A percentile compares a stretch with the other conserved stretches of the same genome.
Conservation (phyloP, 2,797 vertebrate genomes). For the Mastacembelus armatus region DNA sequence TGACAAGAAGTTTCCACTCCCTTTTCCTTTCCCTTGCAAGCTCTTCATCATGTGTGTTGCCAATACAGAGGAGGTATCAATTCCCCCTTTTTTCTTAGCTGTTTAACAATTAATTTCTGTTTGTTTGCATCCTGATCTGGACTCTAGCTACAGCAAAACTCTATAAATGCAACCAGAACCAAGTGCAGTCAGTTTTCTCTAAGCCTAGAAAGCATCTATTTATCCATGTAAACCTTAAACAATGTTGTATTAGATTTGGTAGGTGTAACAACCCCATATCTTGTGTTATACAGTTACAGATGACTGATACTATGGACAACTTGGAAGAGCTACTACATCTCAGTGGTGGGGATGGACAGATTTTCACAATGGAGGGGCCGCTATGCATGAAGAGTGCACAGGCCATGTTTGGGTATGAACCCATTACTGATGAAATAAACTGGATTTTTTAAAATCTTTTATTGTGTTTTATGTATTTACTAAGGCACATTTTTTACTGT, state of each 20-base stretch:
- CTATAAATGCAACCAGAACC: too few relatives aligned
- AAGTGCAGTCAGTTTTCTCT: too few relatives aligned
- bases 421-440: not conserved
- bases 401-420: conserved; percentile 97
- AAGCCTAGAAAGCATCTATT: too few relatives aligned
- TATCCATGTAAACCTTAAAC: not conserved
- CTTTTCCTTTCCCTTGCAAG: conserved; percentile 96
- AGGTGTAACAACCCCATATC: not conserved
- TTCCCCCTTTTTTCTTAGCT: not conserved
- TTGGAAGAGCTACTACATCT: conserved; percentile 92
- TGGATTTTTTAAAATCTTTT: not conserved
- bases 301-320: conserved; percentile 93
- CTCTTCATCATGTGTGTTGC: conserved; percentile 97
- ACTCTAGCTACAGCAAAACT: too few relatives aligned
- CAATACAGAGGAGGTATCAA: conserved; percentile 93
- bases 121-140: not conserved
- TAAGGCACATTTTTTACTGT: not conserved
- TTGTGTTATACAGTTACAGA: conserved; percentile 87
- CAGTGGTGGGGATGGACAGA: conserved; percentile 95
- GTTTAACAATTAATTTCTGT: not conserved
- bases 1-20: conserved; percentile 94
- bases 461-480: not conserved
- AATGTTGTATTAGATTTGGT: not conserved
- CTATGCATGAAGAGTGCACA: conserved; percentile 98
- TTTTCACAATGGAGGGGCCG: conserved; percentile 95